phyloP scores from a whole-genome alignment of 2,888 invertebrate genomes.

The Neoitamus cyanurus region DNA sequence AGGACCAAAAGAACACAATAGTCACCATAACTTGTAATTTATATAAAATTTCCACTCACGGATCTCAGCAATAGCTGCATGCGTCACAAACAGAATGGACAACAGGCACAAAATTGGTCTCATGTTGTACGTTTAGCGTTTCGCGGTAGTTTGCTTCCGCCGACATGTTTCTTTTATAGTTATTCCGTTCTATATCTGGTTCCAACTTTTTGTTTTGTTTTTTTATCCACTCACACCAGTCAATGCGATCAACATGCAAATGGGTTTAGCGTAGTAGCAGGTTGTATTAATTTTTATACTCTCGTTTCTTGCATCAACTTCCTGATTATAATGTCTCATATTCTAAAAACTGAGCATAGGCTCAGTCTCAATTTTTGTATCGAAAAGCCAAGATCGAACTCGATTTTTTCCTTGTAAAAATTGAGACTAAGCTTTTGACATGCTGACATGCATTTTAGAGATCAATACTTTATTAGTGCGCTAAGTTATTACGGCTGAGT shows the following conservation, averaged over 20 bases:
- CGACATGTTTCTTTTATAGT: neutral
- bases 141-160: neutral
- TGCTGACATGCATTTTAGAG: neutral
- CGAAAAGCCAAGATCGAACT: too few relatives aligned
- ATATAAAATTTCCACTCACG: neutral
- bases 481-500: too few relatives aligned
- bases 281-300: neutral
- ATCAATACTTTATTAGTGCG: neutral
- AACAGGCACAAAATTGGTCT: neutral
- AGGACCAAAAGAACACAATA: neutral
- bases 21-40: neutral
- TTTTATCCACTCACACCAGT: neutral
- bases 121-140: neutral
- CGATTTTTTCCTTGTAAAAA: too few relatives aligned
- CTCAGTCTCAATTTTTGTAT: too few relatives aligned
- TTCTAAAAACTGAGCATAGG: too few relatives aligned
- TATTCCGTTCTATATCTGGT: neutral
- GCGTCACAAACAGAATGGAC: neutral
- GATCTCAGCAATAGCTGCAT: neutral
- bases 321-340: too few relatives aligned
- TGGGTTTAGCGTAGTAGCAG: too few relatives aligned
- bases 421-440: too few relatives aligned
- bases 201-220: neutral
- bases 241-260: too few relatives aligned
- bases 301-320: neutral